Evolutionary conservation across 2,888 invertebrate species (phyloP).

Genomic region (Abrostola tripartita): DNA sequence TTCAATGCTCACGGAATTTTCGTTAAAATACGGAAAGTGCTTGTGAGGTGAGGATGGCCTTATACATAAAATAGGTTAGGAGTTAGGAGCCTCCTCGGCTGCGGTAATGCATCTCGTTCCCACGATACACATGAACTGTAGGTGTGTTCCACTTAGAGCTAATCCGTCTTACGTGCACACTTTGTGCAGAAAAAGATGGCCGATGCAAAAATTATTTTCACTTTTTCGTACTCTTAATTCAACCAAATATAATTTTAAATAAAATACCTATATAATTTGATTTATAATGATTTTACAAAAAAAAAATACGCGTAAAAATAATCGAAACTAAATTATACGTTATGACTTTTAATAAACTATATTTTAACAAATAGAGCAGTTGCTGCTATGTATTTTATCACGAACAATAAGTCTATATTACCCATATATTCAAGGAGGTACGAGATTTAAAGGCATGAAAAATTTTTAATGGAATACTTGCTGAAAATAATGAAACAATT

Average conservation of each 20-base stretch:
- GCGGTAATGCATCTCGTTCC: conserved; percentile 75
- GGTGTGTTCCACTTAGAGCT: conserved; percentile 58
- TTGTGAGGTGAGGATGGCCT: conserved; percentile 65
- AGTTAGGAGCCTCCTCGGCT: conserved; percentile 59
- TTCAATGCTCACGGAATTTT: conserved; percentile 57
- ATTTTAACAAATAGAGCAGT: too few relatives aligned
- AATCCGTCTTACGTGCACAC: conserved; percentile 3
- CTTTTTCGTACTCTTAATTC: neutral
- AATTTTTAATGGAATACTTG: neutral
- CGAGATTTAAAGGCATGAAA: neutral
- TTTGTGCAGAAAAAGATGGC: neutral
- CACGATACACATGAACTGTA: conserved; percentile 69
- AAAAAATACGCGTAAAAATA: too few relatives aligned
- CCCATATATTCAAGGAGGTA: too few relatives aligned
- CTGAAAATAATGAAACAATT: neutral
- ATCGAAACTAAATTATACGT: too few relatives aligned
- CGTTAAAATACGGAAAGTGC: conserved; percentile 55
- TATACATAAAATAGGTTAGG: conserved; percentile 73
- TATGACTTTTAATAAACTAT: too few relatives aligned
- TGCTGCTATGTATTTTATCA: too few relatives aligned
- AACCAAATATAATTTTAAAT: too few relatives aligned
- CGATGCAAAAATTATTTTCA: neutral
- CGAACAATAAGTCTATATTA: too few relatives aligned
- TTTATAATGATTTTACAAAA: too few relatives aligned
- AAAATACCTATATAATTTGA: too few relatives aligned